phyloP scores from a whole-genome alignment of 1,140 invertebrate species.

The Drosophila pachea region DNA sequence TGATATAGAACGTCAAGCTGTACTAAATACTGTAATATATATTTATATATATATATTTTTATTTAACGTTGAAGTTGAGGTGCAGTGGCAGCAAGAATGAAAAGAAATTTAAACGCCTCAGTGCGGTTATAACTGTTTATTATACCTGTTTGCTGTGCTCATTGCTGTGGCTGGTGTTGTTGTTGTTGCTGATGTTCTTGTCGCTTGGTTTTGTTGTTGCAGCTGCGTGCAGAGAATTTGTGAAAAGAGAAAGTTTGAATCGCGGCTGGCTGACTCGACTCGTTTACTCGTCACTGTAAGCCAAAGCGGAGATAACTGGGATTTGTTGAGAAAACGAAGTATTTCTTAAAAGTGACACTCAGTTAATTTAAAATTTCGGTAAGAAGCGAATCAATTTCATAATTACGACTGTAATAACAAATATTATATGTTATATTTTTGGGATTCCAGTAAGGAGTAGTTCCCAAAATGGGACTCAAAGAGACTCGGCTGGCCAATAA shows the following conservation, averaged over 20 bases:
- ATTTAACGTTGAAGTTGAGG: not conserved
- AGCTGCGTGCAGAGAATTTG: conserved; percentile 67
- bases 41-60: no score
- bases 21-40: no score
- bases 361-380: conserved; percentile 2
- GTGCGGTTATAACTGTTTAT: conserved; percentile 18
- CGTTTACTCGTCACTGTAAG: not conserved
- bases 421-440: no score
- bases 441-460: no score
- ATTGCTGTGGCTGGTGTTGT: conserved; percentile 10
- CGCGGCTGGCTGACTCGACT: not conserved
- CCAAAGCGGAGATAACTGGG: conserved; percentile 1
- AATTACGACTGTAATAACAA: no score
- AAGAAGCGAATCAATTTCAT: not conserved
- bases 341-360: not conserved
- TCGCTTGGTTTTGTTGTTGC: conserved; percentile 28
- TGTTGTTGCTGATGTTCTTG: not conserved
- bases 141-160: not conserved
- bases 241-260: conserved; percentile 72
- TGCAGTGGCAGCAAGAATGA: conserved; percentile 21
- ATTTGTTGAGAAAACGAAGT: no score
- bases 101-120: conserved; percentile 37
- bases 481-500: conserved; percentile 23
- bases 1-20: not conserved
- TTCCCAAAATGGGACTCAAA: conserved; percentile 54